Base-by-base conservation (phyloP, 53 echinoderm and acorn worm genomes). In the Henricia sp. region DNA sequence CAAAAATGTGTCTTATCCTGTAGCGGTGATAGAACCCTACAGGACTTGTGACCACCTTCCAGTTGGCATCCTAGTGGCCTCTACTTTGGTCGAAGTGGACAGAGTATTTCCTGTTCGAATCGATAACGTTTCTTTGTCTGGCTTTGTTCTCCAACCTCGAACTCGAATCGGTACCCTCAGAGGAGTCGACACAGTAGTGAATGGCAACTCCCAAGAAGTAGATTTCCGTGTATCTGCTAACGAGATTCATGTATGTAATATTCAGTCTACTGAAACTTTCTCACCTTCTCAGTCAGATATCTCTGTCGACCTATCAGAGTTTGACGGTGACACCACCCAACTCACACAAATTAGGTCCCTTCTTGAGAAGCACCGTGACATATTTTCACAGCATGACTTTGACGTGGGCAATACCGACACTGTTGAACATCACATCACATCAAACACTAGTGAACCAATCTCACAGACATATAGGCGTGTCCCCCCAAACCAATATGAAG, bases 401-500 rank as follows among this genome's bases (percentile, higher is more conserved):
- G 59, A 74, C 23, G 1, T 75, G 20, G 75, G 75, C 1, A 41
- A 75, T 39, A 68, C 70, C n/a, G 70, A 42, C 11, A 70, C 70
- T 10, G 70, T 70, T 0, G 14, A 25, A 43, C 70, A 70, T 46
- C 8, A 46, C 1, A 70, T 70, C 12, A 25, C 9, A 12, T 13
- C 28, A 3, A 44, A 25, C 1, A 8, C 25, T 0, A 1, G 12
- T 1, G 44, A 44, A 26, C 70, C 70, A 25, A 16, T 43, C 12
- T 8, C 70, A 6, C 70, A 70, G 26, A 44, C 67, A 1, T 43
- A 26, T 10, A 9, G 78, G 26, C 39, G 90, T 12, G 78, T 85
- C n/a, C 85, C 77, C 12, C 90, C 90, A 5, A 76, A 42, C 10
- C 78, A 85, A 20, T 77, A 85, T 53, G 25, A 85, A 6, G 90